phyloP scores from a whole-genome alignment of 2,113 vertebrate species.

The Spheniscus mendiculus region DNA sequence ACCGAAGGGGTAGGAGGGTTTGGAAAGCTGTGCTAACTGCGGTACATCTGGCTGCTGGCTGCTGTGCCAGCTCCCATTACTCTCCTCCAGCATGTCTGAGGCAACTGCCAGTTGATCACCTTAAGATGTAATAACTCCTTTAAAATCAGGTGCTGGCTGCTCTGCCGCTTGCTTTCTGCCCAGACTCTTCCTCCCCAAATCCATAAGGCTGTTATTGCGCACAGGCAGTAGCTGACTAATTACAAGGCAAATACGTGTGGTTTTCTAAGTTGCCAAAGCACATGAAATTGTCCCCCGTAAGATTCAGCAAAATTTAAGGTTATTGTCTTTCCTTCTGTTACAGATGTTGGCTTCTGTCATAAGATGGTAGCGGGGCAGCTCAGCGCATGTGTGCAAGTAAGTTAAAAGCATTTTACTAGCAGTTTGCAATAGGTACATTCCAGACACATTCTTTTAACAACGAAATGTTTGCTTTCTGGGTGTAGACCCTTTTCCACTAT shows the following conservation, averaged over 20 bases:
- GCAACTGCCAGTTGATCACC: neutral
- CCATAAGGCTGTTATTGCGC: neutral
- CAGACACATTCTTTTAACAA: neutral
- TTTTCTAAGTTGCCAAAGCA: neutral
- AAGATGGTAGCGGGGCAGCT: neutral
- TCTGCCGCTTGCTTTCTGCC: neutral
- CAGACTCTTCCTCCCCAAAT: neutral
- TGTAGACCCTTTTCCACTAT: neutral
- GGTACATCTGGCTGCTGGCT: neutral
- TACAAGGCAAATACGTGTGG: neutral
- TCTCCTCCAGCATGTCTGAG: neutral
- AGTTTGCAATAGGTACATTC: neutral
- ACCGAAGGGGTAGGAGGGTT: neutral
- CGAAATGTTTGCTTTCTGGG: neutral
- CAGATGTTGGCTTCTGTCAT: neutral
- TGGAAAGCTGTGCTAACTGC: neutral
- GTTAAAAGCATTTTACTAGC: neutral
- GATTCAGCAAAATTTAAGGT: neutral
- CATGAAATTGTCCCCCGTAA: accelerated
- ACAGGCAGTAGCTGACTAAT: neutral
- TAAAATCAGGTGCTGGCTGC: neutral
- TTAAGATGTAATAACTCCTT: neutral
- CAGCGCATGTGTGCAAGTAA: accelerated
- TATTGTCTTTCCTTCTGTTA: neutral
- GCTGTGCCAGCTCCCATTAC: neutral